Conservation (phyloP, 2,888 invertebrate species). For the Ophion slaviceki region DNA sequence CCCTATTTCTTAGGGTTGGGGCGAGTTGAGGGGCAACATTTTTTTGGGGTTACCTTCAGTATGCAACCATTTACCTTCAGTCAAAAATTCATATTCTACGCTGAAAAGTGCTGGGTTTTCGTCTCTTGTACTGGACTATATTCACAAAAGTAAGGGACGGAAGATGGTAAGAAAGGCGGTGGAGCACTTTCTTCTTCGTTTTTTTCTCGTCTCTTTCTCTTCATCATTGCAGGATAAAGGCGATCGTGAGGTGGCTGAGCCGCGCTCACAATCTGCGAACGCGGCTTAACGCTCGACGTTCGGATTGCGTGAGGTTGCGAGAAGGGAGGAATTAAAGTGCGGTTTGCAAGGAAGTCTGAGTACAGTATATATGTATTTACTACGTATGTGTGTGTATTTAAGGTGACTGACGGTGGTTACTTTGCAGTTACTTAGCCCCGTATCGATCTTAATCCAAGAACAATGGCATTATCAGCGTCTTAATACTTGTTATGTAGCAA, state of each 20-base stretch:
- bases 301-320: conserved; percentile 55
- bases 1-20: too few species aligned
- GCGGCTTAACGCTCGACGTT: conserved; percentile 51
- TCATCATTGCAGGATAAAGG: conserved; percentile 42
- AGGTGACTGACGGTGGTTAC: conserved; percentile 51
- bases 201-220: conserved; percentile 27
- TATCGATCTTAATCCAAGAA: conserved; percentile 80
- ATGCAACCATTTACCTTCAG: too few species aligned
- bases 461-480: conserved; percentile 72
- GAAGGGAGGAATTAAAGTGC: conserved; percentile 71
- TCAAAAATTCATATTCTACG: too few species aligned
- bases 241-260: conserved; percentile 34
- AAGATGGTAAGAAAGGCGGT: neutral
- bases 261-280: conserved; percentile 64
- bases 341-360: conserved; percentile 5
- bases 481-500: conserved; percentile 19
- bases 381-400: conserved; percentile 13
- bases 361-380: conserved; percentile 2
- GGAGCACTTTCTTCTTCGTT: conserved; percentile 40
- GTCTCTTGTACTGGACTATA: too few species aligned
- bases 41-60: too few species aligned
- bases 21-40: too few species aligned
- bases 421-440: conserved; percentile 76
- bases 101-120: too few species aligned
- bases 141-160: too few species aligned